Base-by-base conservation (phyloP, 2,888 invertebrate genomes). In the Clusia tigrina region DNA sequence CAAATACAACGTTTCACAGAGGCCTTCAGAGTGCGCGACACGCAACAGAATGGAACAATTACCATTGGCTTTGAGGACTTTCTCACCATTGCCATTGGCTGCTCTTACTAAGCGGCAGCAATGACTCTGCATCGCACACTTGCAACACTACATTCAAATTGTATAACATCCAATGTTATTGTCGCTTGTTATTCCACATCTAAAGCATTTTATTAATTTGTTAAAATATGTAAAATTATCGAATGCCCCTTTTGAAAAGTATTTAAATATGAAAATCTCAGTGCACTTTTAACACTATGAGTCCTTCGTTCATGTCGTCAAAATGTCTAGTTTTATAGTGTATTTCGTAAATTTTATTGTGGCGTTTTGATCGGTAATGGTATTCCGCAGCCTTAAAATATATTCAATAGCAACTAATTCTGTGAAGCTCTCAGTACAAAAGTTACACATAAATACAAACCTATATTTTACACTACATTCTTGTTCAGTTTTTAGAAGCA, bases 41-140 rank as follows among this genome's bases (percentile, higher is more conserved):
- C 88, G 0, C 90, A 92, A 71, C 89, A 91, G 83, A 90, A 89
- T 74, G 97, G 96, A 37, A 86, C 88, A 6, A 94, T 97, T 58
- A 90, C 90, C 1, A 90, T 96, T 77, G 89, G 86, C 24, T 97
- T 96, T 79, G 97, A 97, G 86, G 96, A 97, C 78, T 97, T 96
- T 77, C 85, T 98, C 54, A 88, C 88, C 66, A 88, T 96, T 71
- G 93, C 94, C 32, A 87, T 96, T 52, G 90, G 88, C 74, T 91
- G 91, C 80, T 89, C 90, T 1, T 67, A 26, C 22, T 58, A 20
- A 48, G 42, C 42, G 12, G 32, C 42, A 42, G 42, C 42, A 42
- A 10, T 17, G 42, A 42, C 10, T 42, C 42, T 10, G n/a, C 6
- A 42, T 42, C n/a, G 42, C 42, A 15, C n/a, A 42, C 9, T 10